These are phyloP conservation scores for Ptilodon capucinus DNA, from an alignment of 2,888 invertebrate genomes.

Conservation along the genomic window DNA sequence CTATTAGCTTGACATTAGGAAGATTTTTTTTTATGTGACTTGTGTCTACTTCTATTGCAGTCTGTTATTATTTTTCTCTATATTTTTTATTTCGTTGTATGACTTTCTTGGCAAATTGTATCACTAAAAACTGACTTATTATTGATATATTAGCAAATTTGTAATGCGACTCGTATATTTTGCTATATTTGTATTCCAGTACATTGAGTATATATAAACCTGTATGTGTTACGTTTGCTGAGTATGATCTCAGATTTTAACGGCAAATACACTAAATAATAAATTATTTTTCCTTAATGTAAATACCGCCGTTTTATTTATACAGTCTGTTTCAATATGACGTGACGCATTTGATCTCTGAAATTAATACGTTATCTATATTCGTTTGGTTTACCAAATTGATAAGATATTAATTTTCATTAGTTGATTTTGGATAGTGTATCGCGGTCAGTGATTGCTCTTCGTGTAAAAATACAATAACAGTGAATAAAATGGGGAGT, in stretches of 20 bases:
- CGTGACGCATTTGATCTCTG: not conserved
- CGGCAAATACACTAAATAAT: slow-evolving; percentile 59
- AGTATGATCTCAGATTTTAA: slow-evolving; percentile 65
- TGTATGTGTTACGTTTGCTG: slow-evolving; percentile 58
- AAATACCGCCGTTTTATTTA: slow-evolving; percentile 21
- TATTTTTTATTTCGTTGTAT: slow-evolving; percentile 62
- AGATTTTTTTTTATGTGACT: not conserved
- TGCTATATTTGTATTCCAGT: slow-evolving; percentile 15
- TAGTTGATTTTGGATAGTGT: slow-evolving; percentile 9
- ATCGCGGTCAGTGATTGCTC: not conserved
- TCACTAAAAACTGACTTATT: slow-evolving; percentile 15
- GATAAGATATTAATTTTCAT: slow-evolving; percentile 25
- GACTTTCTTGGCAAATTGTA: slow-evolving; percentile 44
- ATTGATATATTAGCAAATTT: not conserved
- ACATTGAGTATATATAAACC: slow-evolving; percentile 24
- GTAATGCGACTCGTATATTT: slow-evolving; percentile 4
- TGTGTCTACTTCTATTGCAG: slow-evolving; percentile 12
- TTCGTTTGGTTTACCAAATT: slow-evolving; percentile 9
- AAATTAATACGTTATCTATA: slow-evolving; percentile 5
- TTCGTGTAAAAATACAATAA: not conserved
- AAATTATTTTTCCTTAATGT: slow-evolving; percentile 62
- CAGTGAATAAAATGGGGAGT: slow-evolving; percentile 78
- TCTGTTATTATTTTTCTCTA: slow-evolving; percentile 46
- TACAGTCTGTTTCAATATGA: not conserved
- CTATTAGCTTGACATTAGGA: slow-evolving; percentile 8